Conservation (phyloP, 2,888 invertebrate species). For the Metacarcinus magister region DNA sequence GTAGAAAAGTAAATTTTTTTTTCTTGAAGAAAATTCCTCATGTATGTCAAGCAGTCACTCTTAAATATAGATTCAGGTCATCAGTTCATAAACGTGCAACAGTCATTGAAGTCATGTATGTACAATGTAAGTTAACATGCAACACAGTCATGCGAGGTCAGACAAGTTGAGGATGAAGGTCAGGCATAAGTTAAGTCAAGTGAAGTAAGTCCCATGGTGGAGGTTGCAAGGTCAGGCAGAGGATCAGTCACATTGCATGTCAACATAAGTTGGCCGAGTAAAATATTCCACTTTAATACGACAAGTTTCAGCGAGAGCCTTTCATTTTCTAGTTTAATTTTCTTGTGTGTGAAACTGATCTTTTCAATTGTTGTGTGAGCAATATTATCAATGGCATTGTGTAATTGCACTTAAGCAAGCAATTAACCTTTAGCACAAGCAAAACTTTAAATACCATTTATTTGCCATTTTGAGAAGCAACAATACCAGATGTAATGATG, state of each 20-base stretch:
- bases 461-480: neutral
- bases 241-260: neutral
- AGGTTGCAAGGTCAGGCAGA: conserved; percentile 21
- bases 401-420: conserved; percentile 5
- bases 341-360: neutral
- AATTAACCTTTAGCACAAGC: conserved; percentile 28
- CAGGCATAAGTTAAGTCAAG: neutral
- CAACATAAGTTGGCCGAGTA: neutral
- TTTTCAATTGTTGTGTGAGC: neutral
- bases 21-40: neutral
- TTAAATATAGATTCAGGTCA: neutral
- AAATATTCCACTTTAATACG: neutral
- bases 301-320: neutral
- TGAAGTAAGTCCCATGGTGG: neutral
- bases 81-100: neutral
- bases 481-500: neutral
- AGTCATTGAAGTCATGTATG: neutral
- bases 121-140: neutral
- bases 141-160: neutral
- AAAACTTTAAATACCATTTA: neutral
- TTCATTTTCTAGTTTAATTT: neutral
- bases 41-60: neutral
- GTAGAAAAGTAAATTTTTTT: neutral
- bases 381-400: conserved; percentile 44
- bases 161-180: neutral